Percentiles rank a stretch among this genome's conserved stretches.
Conservation (phyloP, 2,797 vertebrate genomes). For the Myotis daubentonii region DNA sequence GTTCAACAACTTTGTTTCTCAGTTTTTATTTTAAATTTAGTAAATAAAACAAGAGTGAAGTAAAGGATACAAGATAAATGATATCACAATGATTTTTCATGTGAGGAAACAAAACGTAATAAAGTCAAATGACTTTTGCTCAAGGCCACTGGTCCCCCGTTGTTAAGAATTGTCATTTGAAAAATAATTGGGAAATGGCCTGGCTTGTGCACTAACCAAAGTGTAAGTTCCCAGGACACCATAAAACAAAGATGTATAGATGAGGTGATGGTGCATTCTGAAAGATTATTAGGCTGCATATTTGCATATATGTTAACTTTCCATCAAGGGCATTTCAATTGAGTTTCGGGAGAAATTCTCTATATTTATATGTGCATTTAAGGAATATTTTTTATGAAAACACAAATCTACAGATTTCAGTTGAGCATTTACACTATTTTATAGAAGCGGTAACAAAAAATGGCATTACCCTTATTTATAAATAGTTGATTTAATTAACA, state of each 20-base stretch:
- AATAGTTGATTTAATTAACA: background rate
- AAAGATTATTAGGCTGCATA: background rate
- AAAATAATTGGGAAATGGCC: background rate
- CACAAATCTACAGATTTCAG: background rate
- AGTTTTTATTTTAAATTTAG: constrained; percentile 6
- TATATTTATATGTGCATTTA: background rate
- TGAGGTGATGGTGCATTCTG: background rate
- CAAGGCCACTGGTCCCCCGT: background rate
- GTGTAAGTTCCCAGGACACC: rapidly evolving
- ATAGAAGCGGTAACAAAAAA: background rate
- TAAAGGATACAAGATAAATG: background rate
- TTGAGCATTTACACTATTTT: background rate
- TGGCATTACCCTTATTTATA: background rate
- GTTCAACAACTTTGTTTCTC: background rate
- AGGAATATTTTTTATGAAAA: background rate
- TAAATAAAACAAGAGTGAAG: background rate
- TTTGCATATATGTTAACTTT: background rate
- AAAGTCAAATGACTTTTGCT: background rate
- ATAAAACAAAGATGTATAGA: background rate
- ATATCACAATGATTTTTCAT: background rate
- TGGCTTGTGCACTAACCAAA: background rate
- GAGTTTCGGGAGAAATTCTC: background rate
- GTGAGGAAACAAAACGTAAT: background rate
- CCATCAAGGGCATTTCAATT: background rate
- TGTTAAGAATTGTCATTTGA: background rate